Conservation (phyloP, 2,888 invertebrate genomes). For the Eustalomyia histrio region DNA sequence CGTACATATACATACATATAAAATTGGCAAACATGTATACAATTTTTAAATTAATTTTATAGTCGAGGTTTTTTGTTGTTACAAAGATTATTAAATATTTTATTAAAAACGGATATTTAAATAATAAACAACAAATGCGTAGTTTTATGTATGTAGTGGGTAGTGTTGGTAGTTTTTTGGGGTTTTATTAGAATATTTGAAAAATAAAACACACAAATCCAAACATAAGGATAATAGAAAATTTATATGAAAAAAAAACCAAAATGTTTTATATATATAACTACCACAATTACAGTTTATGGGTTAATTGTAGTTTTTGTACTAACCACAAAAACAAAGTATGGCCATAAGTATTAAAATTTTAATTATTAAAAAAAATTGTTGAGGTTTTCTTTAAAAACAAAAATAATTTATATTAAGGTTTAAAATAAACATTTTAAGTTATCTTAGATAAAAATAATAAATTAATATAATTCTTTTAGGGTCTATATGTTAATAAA, state of each 20-base stretch:
- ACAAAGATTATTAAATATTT: slow-evolving; percentile 31
- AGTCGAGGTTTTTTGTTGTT: slow-evolving; percentile 25
- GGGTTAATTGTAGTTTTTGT: background rate
- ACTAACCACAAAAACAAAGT: background rate
- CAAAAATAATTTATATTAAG: too few relatives aligned
- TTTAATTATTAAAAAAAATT: too few relatives aligned
- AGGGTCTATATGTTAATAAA: background rate
- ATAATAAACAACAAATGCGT: background rate
- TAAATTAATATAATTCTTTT: too few relatives aligned
- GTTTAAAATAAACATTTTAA: background rate
- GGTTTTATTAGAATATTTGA: background rate
- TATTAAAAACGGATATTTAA: slow-evolving; percentile 24
- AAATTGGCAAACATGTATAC: background rate
- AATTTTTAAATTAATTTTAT: slow-evolving; percentile 29
- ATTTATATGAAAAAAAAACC: too few relatives aligned
- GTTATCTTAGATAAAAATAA: too few relatives aligned
- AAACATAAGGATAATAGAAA: too few relatives aligned
- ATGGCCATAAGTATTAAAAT: too few relatives aligned
- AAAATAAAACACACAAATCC: too few relatives aligned
- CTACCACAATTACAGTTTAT: background rate
- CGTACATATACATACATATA: too few relatives aligned
- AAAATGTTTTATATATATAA: background rate
- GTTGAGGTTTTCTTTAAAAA: too few relatives aligned
- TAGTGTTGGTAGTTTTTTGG: background rate
- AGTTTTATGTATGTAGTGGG: background rate